A percentile compares a stretch with the other conserved stretches of the same genome.
Conservation (phyloP, 2,797 vertebrate species). For the Eleutherodactylus coqui region DNA sequence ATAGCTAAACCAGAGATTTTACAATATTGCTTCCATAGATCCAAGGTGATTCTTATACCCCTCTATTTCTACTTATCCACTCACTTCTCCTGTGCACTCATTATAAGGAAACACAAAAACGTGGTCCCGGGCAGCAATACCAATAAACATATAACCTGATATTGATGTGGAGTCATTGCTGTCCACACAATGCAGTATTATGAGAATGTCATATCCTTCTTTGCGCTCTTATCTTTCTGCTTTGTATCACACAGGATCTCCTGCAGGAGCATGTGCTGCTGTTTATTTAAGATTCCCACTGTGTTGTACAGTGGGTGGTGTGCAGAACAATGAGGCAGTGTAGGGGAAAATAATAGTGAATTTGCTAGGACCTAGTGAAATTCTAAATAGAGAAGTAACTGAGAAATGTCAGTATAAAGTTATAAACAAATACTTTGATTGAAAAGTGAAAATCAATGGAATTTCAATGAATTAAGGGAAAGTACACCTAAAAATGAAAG, state of each 20-base stretch:
- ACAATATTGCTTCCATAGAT: not conserved
- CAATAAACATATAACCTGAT: conserved; percentile 23
- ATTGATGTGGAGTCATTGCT: conserved; percentile 33
- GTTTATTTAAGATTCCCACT: conserved; percentile 49
- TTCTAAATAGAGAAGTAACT: conserved; percentile 37
- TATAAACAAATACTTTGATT: conserved; percentile 27
- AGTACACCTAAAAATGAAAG: not conserved
- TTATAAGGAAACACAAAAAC: not conserved
- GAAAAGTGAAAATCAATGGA: conserved; percentile 3
- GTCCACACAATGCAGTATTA: conserved; percentile 36
- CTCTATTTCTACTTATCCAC: not conserved
- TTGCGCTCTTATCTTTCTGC: conserved; percentile 46
- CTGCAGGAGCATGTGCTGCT: conserved; percentile 45
- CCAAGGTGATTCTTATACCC: not conserved
- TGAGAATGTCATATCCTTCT: conserved; percentile 45
- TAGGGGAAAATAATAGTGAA: conserved; percentile 37
- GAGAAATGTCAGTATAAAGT: conserved; percentile 21
- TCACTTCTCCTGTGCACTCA: not conserved
- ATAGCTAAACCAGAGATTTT: not conserved
- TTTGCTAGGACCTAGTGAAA: conserved; percentile 38
- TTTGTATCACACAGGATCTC: conserved; percentile 54
- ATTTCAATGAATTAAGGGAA: not conserved
- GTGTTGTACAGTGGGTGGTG: conserved; percentile 46
- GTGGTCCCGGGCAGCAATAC: not conserved
- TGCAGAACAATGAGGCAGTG: conserved; percentile 35